Percentiles rank a stretch among this genome's conserved stretches.
Conservation (phyloP, 2,797 vertebrate species). For the Sarcoramphus papa region DNA sequence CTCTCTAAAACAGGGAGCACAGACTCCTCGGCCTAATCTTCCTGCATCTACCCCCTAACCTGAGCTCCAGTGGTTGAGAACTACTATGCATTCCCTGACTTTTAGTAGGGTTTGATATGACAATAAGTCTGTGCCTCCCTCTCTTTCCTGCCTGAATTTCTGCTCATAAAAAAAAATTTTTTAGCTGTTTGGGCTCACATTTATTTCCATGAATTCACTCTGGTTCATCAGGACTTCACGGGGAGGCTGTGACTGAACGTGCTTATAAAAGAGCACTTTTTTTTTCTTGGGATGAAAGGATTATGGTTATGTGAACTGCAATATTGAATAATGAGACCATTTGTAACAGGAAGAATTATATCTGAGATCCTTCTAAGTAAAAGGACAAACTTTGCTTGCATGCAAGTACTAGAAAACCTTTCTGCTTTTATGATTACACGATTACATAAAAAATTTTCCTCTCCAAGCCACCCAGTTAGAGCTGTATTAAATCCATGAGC, state of each 20-base stretch:
- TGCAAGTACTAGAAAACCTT: background rate
- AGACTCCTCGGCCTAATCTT: background rate
- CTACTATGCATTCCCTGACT: background rate
- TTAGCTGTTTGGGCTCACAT: background rate
- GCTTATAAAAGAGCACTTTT: background rate
- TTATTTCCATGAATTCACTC: background rate
- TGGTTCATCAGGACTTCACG: background rate
- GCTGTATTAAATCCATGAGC: background rate
- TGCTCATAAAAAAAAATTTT: background rate
- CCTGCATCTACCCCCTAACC: background rate
- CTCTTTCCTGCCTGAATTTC: background rate
- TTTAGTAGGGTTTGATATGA: background rate
- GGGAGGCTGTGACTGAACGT: background rate
- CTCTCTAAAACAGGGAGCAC: background rate
- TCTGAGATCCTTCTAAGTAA: background rate
- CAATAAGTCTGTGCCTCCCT: background rate
- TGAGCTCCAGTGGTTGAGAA: background rate
- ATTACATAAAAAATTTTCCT: background rate
- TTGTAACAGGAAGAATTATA: background rate
- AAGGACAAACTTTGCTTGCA: background rate
- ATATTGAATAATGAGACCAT: background rate
- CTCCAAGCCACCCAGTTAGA: background rate
- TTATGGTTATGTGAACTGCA: background rate
- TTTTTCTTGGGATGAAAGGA: background rate
- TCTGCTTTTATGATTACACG: background rate